A percentile compares a stretch with the other conserved stretches of the same genome.
phyloP scores from a whole-genome alignment of 30 jellyfish, hydroid and myxozoan genomes.

The Aurelia sp. region DNA sequence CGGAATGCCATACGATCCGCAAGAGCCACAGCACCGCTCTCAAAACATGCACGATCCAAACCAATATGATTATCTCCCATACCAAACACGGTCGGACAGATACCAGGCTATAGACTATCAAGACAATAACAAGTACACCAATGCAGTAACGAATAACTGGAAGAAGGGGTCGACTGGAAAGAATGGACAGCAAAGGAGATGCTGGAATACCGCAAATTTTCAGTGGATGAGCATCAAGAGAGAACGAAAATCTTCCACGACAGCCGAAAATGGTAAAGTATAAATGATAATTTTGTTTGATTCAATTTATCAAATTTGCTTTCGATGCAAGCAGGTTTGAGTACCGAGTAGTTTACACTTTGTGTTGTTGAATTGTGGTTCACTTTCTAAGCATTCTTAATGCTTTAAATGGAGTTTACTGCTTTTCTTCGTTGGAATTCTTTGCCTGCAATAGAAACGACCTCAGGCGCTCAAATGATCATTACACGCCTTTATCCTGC shows the following conservation, averaged over 20 bases:
- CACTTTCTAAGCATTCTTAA: too few species aligned
- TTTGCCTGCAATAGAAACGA: too few species aligned
- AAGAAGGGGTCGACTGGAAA: constrained; percentile 67
- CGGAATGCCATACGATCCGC: constrained; percentile 59
- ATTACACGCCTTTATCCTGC: too few species aligned
- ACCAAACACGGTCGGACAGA: constrained; percentile 23
- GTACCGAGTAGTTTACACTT: too few species aligned
- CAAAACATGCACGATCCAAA: constrained; percentile 29
- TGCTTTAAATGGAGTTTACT: too few species aligned
- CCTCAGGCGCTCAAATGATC: too few species aligned
- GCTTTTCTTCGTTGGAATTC: too few species aligned
- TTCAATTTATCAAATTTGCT: not conserved
- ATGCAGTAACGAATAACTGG: constrained; percentile 57
- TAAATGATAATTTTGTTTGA: not conserved
- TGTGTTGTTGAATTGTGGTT: too few species aligned
- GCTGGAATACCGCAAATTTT: constrained; percentile 93
- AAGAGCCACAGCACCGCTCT: constrained; percentile 25
- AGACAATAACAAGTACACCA: constrained; percentile 15
- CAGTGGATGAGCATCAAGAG: constrained; percentile 94
- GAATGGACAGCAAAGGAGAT: constrained; percentile 77
- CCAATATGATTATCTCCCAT: constrained; percentile 26
- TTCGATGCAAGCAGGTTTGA: not conserved
- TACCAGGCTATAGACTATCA: constrained; percentile 39
- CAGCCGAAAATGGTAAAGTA: constrained; percentile 46
- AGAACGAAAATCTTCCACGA: constrained; percentile 63